phyloP scores from a whole-genome alignment of 2,113 vertebrate genomes.

The Notothenia rossii region DNA sequence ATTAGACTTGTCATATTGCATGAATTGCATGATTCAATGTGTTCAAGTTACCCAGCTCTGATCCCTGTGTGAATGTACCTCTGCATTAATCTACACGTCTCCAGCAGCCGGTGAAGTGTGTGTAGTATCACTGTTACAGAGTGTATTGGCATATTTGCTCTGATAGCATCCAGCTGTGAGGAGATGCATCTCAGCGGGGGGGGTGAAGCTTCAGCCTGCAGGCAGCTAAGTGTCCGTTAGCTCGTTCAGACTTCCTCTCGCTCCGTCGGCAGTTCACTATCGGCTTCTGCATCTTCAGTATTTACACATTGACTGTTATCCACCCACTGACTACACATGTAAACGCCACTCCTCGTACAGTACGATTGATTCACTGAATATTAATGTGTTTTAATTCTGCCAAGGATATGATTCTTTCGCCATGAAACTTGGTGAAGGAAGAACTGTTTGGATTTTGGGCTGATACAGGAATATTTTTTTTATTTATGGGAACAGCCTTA shows the following conservation, averaged over 20 bases:
- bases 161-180: constrained; percentile 59
- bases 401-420: too few relatives aligned
- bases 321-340: neutral
- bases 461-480: too few relatives aligned
- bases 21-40: too few relatives aligned
- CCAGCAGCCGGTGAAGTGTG: neutral
- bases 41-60: neutral
- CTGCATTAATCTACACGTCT: too few relatives aligned
- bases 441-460: too few relatives aligned
- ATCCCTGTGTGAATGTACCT: neutral
- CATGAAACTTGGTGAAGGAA: too few relatives aligned
- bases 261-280: constrained; percentile 56
- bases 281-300: constrained; percentile 25
- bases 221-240: constrained; percentile 69
- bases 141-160: neutral
- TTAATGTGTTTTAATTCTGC: too few relatives aligned
- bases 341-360: too few relatives aligned
- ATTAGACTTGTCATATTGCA: too few relatives aligned
- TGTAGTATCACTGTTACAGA: neutral
- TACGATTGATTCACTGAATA: too few relatives aligned
- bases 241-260: constrained; percentile 47
- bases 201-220: constrained; percentile 62
- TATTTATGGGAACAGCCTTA: too few relatives aligned
- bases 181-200: constrained; percentile 65
- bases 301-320: neutral